Evolutionary conservation across 2,888 invertebrate species (phyloP).

Genomic region (Zaprionus lineosus): DNA sequence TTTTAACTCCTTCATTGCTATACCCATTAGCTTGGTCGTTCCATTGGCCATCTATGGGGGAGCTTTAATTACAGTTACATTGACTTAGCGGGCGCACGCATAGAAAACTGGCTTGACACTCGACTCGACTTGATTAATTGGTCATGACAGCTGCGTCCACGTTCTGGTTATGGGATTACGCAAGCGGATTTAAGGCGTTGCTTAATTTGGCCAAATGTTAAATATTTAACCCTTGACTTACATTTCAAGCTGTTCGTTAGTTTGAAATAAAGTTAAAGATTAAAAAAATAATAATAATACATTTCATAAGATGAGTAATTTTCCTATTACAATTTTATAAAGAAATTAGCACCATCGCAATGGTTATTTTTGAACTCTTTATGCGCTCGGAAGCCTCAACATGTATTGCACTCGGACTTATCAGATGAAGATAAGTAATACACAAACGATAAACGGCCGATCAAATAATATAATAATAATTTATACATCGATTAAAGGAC

Average conservation of each 20-base stretch:
- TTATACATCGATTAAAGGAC: no score
- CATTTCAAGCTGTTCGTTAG: no score
- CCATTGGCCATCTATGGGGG: conserved; percentile 29
- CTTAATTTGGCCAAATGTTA: conserved; percentile 2
- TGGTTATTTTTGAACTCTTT: no score
- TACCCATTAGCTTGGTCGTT: conserved; percentile 11
- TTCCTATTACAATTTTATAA: no score
- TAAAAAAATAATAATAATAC: no score
- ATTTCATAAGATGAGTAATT: no score
- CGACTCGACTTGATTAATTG: conserved; percentile 67
- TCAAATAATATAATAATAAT: no score
- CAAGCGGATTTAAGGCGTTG: conserved; percentile 45
- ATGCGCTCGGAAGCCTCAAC: no score
- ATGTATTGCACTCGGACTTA: conserved; percentile 18
- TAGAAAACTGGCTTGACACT: conserved; percentile 19
- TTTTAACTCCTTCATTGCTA: conserved; percentile 20
- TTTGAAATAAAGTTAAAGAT: no score
- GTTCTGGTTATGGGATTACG: conserved; percentile 46
- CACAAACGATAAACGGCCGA: conserved; percentile 3
- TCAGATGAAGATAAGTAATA: conserved; percentile 8
- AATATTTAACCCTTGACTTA: neutral
- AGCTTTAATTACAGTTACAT: conserved; percentile 65
- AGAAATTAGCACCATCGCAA: no score
- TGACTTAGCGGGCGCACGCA: conserved; percentile 31
- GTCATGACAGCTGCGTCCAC: conserved; percentile 31